Conservation (phyloP, 2,888 invertebrate species). For the Drosophila trichaetosa region DNA sequence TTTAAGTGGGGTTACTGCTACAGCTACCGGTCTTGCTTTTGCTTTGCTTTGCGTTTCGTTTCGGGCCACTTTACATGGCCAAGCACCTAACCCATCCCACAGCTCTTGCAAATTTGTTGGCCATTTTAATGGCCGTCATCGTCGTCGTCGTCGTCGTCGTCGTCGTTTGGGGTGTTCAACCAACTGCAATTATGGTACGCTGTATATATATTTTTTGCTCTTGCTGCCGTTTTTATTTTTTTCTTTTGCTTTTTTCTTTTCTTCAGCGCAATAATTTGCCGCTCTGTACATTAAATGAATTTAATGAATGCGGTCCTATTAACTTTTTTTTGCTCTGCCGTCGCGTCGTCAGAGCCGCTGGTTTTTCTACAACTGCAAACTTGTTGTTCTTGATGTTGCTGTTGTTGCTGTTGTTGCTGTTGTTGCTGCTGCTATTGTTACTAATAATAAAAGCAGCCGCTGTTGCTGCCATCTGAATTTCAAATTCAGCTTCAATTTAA, state of each 20-base stretch:
- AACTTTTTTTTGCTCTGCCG: constrained; percentile 65
- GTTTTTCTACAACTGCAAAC: constrained; percentile 51
- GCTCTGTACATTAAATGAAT: constrained; percentile 82
- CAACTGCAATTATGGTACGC: constrained; percentile 78
- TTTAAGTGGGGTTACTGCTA: constrained; percentile 48
- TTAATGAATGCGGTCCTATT: constrained; percentile 83
- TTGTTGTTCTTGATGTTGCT: constrained; percentile 24
- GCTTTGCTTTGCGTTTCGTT: constrained; percentile 25
- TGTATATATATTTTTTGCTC: constrained; percentile 25
- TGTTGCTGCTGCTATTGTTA: constrained; percentile 46
- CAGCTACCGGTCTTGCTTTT: constrained; percentile 68
- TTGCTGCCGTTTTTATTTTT: constrained; percentile 18
- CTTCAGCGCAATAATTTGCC: constrained; percentile 82
- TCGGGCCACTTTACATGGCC: constrained; percentile 61
- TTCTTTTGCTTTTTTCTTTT: constrained; percentile 46
- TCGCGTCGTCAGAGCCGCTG: constrained; percentile 37
- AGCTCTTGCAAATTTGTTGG: constrained; percentile 66
- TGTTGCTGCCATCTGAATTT: constrained; percentile 65
- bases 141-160: constrained; percentile 39
- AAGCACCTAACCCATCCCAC: constrained; percentile 28
- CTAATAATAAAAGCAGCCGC: constrained; percentile 71
- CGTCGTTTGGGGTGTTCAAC: constrained; percentile 66
- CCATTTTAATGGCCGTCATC: constrained; percentile 78
- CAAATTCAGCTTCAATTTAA: constrained; percentile 67
- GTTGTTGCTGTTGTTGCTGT: constrained; percentile 40